These are phyloP conservation scores for Brachynemurus nebulosus DNA, from an alignment of 2,888 invertebrate species.

Conservation along the genomic window DNA sequence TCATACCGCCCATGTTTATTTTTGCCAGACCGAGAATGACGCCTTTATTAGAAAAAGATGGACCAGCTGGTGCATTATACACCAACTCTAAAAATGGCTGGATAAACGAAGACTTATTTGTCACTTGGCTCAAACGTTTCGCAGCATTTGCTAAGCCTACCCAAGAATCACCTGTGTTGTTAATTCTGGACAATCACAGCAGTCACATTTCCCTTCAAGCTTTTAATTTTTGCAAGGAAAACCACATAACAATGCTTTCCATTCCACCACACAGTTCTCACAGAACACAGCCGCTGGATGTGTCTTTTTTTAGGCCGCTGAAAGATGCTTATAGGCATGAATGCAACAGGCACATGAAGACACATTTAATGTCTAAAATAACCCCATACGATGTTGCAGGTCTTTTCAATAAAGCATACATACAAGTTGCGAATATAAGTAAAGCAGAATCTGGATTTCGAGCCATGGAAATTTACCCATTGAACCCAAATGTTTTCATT, in stretches of 20 bases:
- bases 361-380: slow-evolving; percentile 11
- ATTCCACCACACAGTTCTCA: slow-evolving; percentile 19
- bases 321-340: slow-evolving; percentile 12
- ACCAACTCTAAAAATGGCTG: slow-evolving; percentile 24
- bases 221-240: slow-evolving; percentile 9
- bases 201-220: slow-evolving; percentile 10
- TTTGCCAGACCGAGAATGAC: slow-evolving; percentile 20
- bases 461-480: slow-evolving; percentile 15
- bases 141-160: slow-evolving; percentile 23
- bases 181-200: slow-evolving; percentile 23
- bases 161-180: slow-evolving; percentile 23
- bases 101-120: slow-evolving; percentile 19
- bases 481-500: slow-evolving; percentile 19
- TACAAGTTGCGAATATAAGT: slow-evolving; percentile 13
- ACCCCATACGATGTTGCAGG: slow-evolving; percentile 14
- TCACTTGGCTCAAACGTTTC: slow-evolving; percentile 17
- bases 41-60: slow-evolving; percentile 21
- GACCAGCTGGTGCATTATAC: slow-evolving; percentile 23
- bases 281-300: slow-evolving; percentile 17
- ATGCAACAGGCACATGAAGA: slow-evolving; percentile 13
- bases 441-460: slow-evolving; percentile 18
- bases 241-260: slow-evolving; percentile 15
- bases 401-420: slow-evolving; percentile 14
- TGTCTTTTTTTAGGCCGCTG: slow-evolving; percentile 10
- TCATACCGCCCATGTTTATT: slow-evolving; percentile 7